Percentiles rank a stretch among this genome's conserved stretches.
phyloP scores from a whole-genome alignment of 2,888 invertebrate genomes.

The Chrysolina americana region DNA sequence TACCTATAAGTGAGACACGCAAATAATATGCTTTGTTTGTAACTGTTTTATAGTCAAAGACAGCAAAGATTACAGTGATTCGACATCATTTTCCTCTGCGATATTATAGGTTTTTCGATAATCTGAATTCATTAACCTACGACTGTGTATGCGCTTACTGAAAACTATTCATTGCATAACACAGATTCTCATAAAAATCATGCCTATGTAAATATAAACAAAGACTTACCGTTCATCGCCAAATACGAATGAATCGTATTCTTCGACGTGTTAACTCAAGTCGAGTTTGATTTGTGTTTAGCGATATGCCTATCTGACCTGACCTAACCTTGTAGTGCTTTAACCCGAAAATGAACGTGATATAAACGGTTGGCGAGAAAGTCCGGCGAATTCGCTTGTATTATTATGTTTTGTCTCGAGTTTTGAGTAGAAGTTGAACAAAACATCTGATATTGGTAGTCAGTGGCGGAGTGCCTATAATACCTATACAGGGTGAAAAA shows the following conservation, averaged over 20 bases:
- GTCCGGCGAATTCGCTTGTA: constrained; percentile 30
- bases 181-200: not conserved
- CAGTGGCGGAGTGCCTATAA: constrained; percentile 10
- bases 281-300: constrained; percentile 38
- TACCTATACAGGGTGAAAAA: no score
- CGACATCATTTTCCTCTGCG: no score
- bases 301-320: constrained; percentile 39
- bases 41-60: no score
- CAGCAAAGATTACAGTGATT: no score
- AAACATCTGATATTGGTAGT: constrained; percentile 25
- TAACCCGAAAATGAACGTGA: constrained; percentile 39
- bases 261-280: constrained; percentile 34
- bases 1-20: no score
- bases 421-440: constrained; percentile 33
- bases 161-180: constrained; percentile 8
- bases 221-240: constrained; percentile 15
- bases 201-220: constrained; percentile 1
- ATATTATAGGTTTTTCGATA: no score
- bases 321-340: constrained; percentile 43
- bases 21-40: no score
- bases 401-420: constrained; percentile 26
- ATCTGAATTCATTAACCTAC: no score
- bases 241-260: constrained; percentile 18
- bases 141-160: no score
- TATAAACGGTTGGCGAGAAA: constrained; percentile 35